phyloP scores from a whole-genome alignment of 2,113 vertebrate genomes.

The Scytalopus superciliaris region DNA sequence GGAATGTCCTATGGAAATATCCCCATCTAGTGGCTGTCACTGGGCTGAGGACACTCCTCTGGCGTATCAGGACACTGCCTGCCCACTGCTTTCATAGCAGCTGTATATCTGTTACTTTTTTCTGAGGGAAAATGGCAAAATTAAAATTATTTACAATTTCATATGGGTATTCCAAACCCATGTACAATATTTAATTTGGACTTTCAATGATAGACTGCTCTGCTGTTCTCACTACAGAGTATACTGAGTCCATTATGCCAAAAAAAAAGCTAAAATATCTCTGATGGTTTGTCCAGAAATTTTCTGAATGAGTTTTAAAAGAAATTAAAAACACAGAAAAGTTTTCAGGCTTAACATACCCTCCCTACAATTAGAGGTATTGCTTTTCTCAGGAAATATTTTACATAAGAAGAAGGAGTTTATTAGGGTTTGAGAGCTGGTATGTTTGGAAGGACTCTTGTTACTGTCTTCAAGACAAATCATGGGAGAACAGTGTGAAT shows the following conservation, averaged over 20 bases:
- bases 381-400: background rate
- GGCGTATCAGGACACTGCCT: background rate
- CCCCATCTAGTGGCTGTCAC: conserved; percentile 65
- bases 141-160: background rate
- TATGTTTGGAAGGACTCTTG: background rate
- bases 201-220: background rate
- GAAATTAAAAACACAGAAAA: background rate
- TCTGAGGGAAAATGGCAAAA: background rate
- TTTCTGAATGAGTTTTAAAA: background rate
- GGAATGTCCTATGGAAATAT: conserved; percentile 1
- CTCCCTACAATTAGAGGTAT: background rate
- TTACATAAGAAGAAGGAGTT: background rate
- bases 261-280: background rate
- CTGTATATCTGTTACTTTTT: background rate
- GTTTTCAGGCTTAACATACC: background rate
- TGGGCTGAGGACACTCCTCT: background rate
- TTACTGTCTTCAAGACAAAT: background rate
- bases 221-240: background rate
- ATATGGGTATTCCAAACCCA: background rate
- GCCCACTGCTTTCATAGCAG: background rate
- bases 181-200: fast-evolving
- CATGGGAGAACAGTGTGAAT: background rate
- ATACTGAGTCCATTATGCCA: background rate
- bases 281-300: background rate
- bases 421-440: background rate